These are phyloP conservation scores for Lepus americanus DNA, from an alignment of 2,113 vertebrate species.

Conservation along the genomic window DNA sequence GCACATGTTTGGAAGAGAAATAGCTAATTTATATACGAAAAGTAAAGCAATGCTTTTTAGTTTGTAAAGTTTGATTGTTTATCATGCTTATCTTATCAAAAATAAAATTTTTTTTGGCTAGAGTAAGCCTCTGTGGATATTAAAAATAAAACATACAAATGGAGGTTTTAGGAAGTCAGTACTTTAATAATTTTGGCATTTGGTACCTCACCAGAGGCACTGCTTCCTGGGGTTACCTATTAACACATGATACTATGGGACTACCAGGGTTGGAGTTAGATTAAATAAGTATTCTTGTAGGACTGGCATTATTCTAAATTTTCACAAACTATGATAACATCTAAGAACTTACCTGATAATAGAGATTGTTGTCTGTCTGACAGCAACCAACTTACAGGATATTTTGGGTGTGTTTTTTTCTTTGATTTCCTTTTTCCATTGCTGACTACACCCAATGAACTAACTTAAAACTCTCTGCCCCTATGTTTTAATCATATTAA, in stretches of 20 bases:
- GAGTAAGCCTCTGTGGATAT: not conserved
- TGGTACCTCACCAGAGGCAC: not conserved
- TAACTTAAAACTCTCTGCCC: not conserved
- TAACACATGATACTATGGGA: not conserved
- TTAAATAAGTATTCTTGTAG: not conserved
- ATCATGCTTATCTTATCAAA: not conserved
- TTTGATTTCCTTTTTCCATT: slow-evolving; percentile 69
- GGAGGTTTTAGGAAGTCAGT: not conserved
- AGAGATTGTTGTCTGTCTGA: slow-evolving; percentile 75
- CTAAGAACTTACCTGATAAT: slow-evolving; percentile 69
- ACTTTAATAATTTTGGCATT: not conserved
- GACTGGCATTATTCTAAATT: slow-evolving; percentile 14
- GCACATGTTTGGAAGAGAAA: not conserved
- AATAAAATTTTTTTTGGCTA: not conserved
- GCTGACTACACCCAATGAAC: slow-evolving; percentile 65
- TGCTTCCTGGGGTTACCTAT: not conserved
- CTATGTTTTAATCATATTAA: slow-evolving; percentile 73
- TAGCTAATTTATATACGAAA: not conserved
- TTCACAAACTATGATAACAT: not conserved
- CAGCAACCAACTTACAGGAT: slow-evolving; percentile 53
- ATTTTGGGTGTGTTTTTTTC: slow-evolving; percentile 62
- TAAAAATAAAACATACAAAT: slow-evolving; percentile 26
- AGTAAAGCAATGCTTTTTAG: not conserved
- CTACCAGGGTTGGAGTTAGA: not conserved
- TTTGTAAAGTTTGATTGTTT: not conserved